phyloP scores from a whole-genome alignment of 1,140 invertebrate species.

The Drosophila subobscura region DNA sequence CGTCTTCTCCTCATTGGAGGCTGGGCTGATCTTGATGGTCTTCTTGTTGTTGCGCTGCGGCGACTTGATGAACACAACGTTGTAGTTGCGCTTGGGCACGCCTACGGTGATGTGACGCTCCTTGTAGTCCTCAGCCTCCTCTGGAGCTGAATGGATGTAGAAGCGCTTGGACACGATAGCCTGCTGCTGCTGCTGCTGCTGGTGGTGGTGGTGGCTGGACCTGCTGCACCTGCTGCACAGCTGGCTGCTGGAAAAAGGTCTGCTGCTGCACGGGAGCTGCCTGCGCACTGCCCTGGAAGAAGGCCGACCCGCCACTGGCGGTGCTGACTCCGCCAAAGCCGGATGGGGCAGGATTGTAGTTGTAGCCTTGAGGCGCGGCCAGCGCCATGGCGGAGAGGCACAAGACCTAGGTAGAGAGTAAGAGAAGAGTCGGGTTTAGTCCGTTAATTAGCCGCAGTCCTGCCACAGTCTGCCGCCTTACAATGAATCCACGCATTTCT shows the following conservation, averaged over 20 bases:
- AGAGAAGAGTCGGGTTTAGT: conserved; percentile 7
- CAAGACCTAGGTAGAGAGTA: conserved; percentile 52
- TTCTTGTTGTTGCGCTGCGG: conserved; percentile 89
- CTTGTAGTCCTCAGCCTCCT: conserved; percentile 77
- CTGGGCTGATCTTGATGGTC: conserved; percentile 86
- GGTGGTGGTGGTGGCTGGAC: conserved; percentile 46
- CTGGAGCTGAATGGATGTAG: conserved; percentile 80
- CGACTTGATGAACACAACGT: conserved; percentile 94
- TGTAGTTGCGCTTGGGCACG: conserved; percentile 91
- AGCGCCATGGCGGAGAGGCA: conserved; percentile 74
- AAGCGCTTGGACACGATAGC: conserved; percentile 85
- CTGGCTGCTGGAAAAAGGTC: conserved; percentile 83
- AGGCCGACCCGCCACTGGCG: conserved; percentile 44
- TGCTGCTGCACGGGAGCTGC: conserved; percentile 44
- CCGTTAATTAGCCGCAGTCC: conserved; percentile 3
- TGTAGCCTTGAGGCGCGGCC: conserved; percentile 80
- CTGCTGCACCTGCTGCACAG: conserved; percentile 71
- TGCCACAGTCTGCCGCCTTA: conserved; percentile 41
- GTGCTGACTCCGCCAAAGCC: conserved; percentile 57
- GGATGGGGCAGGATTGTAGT: conserved; percentile 72
- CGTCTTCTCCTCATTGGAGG: conserved; percentile 91
- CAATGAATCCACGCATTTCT: conserved; percentile 83
- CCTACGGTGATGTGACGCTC: conserved; percentile 83
- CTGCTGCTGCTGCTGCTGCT: conserved; percentile 62
- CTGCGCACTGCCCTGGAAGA: conserved; percentile 58